A percentile compares a stretch with the other conserved stretches of the same genome.
These are phyloP conservation scores for Mesocentrotus franciscanus DNA, from an alignment of 53 echinoderm and acorn worm genomes.

Conservation along the genomic window DNA sequence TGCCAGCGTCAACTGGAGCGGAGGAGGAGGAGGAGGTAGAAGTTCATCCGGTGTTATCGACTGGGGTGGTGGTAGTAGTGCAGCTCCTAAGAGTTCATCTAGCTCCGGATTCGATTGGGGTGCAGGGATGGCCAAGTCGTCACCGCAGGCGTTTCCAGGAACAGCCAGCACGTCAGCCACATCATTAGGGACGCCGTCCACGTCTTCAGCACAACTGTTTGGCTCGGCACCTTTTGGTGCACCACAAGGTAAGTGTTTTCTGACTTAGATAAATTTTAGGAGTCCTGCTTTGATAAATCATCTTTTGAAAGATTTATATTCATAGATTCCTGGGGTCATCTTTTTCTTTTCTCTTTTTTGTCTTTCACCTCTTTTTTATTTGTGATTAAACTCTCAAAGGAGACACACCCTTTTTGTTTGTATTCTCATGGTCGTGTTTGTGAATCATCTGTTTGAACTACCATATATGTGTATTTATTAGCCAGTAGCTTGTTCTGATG, in stretches of 20 bases:
- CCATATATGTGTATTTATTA: too few species aligned
- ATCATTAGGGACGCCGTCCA: slow-evolving; percentile 26
- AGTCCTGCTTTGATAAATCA: too few species aligned
- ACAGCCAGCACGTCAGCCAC: slow-evolving; percentile 36
- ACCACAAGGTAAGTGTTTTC: slow-evolving; percentile 5
- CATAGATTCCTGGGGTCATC: too few species aligned
- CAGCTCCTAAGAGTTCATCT: slow-evolving; percentile 47
- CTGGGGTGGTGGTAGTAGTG: slow-evolving; percentile 58
- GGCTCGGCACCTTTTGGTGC: slow-evolving; percentile 50
- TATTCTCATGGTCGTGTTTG: too few species aligned
- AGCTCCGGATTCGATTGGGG: slow-evolving; percentile 77
- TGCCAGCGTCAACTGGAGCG: slow-evolving; percentile 65
- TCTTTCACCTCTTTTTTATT: too few species aligned
- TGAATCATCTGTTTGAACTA: too few species aligned
- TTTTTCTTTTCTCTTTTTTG: too few species aligned
- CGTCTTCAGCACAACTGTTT: background rate
- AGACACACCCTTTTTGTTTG: too few species aligned
- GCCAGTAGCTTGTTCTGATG: too few species aligned
- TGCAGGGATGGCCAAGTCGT: slow-evolving; percentile 69
- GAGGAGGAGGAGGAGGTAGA: slow-evolving; percentile 57
- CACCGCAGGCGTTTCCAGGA: slow-evolving; percentile 65
- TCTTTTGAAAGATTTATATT: too few species aligned
- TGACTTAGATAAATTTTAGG: too few species aligned
- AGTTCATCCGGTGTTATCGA: slow-evolving; percentile 29
- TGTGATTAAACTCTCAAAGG: too few species aligned